phyloP scores from a whole-genome alignment of 2,888 invertebrate genomes.

The Temnothorax unifasciatus region DNA sequence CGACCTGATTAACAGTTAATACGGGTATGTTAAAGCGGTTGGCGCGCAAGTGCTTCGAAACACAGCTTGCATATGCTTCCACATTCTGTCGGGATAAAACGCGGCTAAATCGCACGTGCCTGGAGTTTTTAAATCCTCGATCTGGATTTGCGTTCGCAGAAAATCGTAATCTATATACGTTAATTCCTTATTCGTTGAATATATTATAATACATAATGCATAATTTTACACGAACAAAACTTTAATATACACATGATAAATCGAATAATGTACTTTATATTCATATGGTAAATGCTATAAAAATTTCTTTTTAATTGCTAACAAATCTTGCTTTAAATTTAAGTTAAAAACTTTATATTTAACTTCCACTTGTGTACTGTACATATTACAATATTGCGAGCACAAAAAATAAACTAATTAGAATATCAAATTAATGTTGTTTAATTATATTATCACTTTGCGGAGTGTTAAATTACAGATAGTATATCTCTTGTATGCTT shows the following conservation, averaged over 20 bases:
- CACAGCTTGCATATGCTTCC: conserved; percentile 12
- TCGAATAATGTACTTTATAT: background rate
- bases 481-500: background rate
- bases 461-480: background rate
- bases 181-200: background rate
- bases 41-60: conserved; percentile 17
- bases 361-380: background rate
- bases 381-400: background rate
- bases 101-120: conserved; percentile 9
- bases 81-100: conserved; percentile 22
- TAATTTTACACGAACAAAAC: background rate
- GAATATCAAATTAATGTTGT: background rate
- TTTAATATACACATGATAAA: background rate
- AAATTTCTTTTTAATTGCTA: background rate
- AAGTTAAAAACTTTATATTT: background rate
- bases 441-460: background rate
- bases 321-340: conserved; percentile 4
- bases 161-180: conserved; percentile 3
- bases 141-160: conserved; percentile 1
- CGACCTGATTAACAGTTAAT: conserved; percentile 53
- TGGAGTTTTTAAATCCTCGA: conserved; percentile 32
- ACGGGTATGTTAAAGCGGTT: conserved; percentile 17
- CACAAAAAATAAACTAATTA: background rate
- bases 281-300: background rate
- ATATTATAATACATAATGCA: conserved; percentile 2